These are phyloP conservation scores for Microplitis deprimator DNA, from an alignment of 2,888 invertebrate genomes.

Conservation along the genomic window DNA sequence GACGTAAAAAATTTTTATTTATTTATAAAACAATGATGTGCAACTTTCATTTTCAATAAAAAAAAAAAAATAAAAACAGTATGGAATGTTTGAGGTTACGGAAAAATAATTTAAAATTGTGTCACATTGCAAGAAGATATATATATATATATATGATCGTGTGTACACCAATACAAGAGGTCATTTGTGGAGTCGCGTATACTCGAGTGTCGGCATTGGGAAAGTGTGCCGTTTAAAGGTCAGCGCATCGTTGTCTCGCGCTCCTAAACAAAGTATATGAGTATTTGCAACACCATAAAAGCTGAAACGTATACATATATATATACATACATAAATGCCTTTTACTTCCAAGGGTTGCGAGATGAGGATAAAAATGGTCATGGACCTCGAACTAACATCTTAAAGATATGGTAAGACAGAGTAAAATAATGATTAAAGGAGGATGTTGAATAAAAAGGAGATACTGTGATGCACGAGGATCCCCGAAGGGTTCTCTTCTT, in stretches of 20 bases:
- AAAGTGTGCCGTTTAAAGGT: conserved; percentile 56
- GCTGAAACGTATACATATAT: conserved; percentile 1
- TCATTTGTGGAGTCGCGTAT: not conserved
- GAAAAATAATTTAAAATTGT: not conserved
- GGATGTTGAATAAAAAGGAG: not conserved
- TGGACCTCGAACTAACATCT: conserved; percentile 1
- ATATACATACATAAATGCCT: not conserved
- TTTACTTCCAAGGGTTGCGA: conserved; percentile 22
- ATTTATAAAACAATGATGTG: not conserved
- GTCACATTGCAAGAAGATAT: not conserved
- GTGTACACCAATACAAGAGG: not conserved
- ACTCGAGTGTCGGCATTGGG: conserved; percentile 42
- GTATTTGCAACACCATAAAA: conserved; percentile 25
- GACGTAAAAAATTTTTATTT: not conserved
- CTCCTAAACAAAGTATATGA: not conserved
- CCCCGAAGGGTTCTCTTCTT: conserved; percentile 1
- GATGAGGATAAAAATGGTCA: conserved; percentile 20
- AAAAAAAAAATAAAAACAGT: not conserved
- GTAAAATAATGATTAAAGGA: conserved; percentile 15
- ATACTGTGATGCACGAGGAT: conserved; percentile 1
- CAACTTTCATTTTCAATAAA: not conserved
- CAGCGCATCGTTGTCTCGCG: conserved; percentile 37
- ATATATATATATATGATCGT: conserved; percentile 4
- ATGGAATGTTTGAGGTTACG: not conserved
- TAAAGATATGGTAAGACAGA: not conserved